Evolutionary conservation across 2,113 vertebrate genomes (phyloP).

Genomic region (Hyperoodon ampullatus): DNA sequence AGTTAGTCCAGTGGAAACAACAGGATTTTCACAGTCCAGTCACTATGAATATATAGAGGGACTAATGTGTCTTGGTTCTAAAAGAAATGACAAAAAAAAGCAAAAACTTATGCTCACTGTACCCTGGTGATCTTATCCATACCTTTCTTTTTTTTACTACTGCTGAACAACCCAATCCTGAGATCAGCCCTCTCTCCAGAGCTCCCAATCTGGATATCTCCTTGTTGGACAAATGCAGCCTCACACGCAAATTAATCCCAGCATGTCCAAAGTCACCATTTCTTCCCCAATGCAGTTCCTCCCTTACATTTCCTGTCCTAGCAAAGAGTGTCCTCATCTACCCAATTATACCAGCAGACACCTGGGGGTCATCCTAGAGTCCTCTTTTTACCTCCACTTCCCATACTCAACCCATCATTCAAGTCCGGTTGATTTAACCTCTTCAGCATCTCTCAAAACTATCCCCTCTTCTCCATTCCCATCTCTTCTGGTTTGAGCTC

Average conservation of each 20-base stretch:
- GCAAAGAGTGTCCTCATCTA: background rate
- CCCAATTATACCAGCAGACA: background rate
- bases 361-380: no score
- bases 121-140: background rate
- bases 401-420: background rate
- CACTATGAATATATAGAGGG: background rate
- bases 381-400: background rate
- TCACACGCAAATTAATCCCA: no score
- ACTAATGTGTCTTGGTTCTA: background rate
- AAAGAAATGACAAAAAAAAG: background rate
- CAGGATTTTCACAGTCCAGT: background rate
- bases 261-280: background rate
- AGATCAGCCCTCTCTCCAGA: background rate
- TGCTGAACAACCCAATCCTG: background rate
- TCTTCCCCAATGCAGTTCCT: background rate
- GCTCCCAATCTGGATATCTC: background rate
- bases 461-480: background rate
- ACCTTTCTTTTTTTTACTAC: background rate
- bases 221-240: background rate
- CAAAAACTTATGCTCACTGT: background rate
- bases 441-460: background rate
- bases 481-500: background rate
- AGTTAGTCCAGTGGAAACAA: background rate
- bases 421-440: background rate
- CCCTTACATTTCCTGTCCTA: background rate